Conservation (phyloP, 2,888 invertebrate species). For the Anagyrus pseudococci region DNA sequence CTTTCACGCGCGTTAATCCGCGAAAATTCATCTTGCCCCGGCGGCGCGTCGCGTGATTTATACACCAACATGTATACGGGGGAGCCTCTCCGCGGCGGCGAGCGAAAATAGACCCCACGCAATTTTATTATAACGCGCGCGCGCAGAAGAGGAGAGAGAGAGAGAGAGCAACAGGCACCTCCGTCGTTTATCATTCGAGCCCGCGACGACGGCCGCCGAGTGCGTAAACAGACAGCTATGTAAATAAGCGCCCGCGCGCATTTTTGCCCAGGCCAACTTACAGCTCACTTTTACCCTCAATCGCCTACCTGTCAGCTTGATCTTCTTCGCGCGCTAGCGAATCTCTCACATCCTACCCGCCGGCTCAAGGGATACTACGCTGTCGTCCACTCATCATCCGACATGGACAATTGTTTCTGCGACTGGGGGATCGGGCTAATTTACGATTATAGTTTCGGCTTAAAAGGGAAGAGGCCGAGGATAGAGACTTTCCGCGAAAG, state of each 20-base stretch:
- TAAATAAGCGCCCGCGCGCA: too few relatives aligned
- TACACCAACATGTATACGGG: too few relatives aligned
- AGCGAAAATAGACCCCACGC: conserved; percentile 17
- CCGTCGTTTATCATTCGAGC: neutral
- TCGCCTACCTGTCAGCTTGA: too few relatives aligned
- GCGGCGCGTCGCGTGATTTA: conserved; percentile 18
- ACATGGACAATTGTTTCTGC: neutral
- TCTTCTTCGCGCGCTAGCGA: too few relatives aligned
- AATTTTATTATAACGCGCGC: conserved; percentile 20
- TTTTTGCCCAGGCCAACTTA: too few relatives aligned
- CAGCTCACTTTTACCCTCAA: too few relatives aligned
- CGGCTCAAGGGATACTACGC: too few relatives aligned
- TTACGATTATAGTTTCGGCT: conserved; percentile 35
- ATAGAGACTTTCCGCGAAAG: conserved; percentile 25
- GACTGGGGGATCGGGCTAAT: neutral
- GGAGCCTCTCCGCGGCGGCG: too few relatives aligned
- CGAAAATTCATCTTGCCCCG: neutral
- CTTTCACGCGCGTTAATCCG: neutral
- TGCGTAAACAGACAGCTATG: too few relatives aligned
- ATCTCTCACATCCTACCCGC: too few relatives aligned
- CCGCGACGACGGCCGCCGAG: too few relatives aligned
- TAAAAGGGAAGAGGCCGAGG: conserved; percentile 17
- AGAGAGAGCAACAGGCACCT: neutral
- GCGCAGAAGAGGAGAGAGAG: too few relatives aligned
- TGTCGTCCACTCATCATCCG: conserved; percentile 1